Conservation (phyloP, 2,888 invertebrate species). For the Deilephila porcellus region DNA sequence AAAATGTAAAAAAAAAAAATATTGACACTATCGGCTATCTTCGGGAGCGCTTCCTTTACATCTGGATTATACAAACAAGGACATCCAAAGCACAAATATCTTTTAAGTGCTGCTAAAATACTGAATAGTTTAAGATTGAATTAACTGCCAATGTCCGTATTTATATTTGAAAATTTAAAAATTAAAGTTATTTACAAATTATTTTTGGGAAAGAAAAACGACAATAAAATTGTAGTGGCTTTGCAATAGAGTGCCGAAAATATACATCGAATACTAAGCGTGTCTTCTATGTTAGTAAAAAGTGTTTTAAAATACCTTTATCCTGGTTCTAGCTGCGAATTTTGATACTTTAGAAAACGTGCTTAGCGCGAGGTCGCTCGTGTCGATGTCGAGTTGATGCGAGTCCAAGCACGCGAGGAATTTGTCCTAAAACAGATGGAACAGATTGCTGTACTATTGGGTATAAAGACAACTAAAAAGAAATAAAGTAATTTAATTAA, state of each 20-base stretch:
- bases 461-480: no score
- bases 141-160: neutral
- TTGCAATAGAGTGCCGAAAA: neutral
- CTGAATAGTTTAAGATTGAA: no score
- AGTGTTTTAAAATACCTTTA: slow-evolving; percentile 83
- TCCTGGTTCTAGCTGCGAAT: slow-evolving; percentile 92
- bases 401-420: slow-evolving; percentile 91
- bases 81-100: neutral
- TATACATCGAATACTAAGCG: neutral
- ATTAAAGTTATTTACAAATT: slow-evolving; percentile 5
- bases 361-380: slow-evolving; percentile 93
- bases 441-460: slow-evolving; percentile 32
- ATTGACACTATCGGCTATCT: no score
- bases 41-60: neutral
- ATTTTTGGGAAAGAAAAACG: neutral
- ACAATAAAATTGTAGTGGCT: neutral
- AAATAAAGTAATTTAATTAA: no score
- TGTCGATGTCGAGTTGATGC: slow-evolving; percentile 94
- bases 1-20: no score
- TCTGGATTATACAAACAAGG: slow-evolving; percentile 4
- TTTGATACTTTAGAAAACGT: slow-evolving; percentile 96
- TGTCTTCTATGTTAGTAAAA: slow-evolving; percentile 27
- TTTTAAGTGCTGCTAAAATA: neutral
- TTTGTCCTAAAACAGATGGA: slow-evolving; percentile 86
- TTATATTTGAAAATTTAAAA: neutral